Evolutionary conservation across 2,888 invertebrate species (phyloP).

Genomic region (Hyalella azteca): DNA sequence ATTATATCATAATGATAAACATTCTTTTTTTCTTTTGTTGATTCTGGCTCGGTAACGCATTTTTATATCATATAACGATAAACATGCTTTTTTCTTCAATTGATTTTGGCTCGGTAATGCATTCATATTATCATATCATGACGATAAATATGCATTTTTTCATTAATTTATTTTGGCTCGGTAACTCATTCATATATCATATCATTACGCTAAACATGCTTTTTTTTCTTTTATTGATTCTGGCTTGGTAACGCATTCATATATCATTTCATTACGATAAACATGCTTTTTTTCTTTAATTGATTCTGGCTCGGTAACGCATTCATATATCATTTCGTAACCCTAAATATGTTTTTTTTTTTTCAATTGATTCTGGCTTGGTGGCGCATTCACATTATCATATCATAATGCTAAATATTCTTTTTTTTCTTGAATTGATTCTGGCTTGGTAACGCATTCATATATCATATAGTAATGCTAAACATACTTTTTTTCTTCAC

Average conservation of each 20-base stretch:
- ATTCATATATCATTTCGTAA: not conserved
- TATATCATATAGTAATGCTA: not conserved
- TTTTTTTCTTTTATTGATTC: not conserved
- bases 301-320: not conserved
- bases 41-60: not conserved
- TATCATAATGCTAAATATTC: too few relatives aligned
- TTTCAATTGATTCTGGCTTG: not conserved
- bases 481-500: not conserved
- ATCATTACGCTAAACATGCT: not conserved
- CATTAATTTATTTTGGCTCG: not conserved
- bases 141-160: not conserved
- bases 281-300: not conserved
- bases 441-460: not conserved
- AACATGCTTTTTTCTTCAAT: not conserved
- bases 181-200: too few relatives aligned
- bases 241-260: not conserved
- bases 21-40: not conserved
- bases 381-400: too few relatives aligned
- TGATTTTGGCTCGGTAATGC: not conserved
- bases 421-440: not conserved
- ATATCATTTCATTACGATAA: not conserved
- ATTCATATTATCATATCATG: not conserved
- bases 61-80: not conserved
- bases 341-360: not conserved
- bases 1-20: not conserved